Evolutionary conservation across 1,140 invertebrate species (phyloP), one percentile per base, ranked within the genome.

Genomic region (Drosophila varians): DNA sequence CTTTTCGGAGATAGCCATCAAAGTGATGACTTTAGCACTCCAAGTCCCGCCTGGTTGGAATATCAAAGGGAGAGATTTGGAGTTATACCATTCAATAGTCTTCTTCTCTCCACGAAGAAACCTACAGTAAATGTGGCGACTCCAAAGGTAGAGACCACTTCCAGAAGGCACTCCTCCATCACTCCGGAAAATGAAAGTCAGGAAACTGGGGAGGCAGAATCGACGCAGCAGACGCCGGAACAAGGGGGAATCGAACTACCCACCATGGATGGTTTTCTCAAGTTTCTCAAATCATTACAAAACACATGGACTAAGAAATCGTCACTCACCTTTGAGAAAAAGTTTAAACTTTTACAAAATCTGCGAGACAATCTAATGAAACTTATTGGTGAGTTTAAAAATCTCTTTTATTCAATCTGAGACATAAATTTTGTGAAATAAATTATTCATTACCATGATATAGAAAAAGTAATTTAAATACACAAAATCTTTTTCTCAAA

Each of bases 271-370:
- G 88, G 84, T 8, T 91, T 93, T 40, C 40, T 92, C 18, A 92
- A 92, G 19, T 91, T 93, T 46, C 69, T 94, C 3, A 93, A 92
- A 75, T 70, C 89, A 7, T 91, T 94, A 31, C 92, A 93, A 48
- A 91, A 91, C 12, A 92, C 91, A 2, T 92, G 94, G 80, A 90
- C 93, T 3, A 90, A 89, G 48, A 93, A 93, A 42, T 92, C 93
- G 1, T 91, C 92, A 6, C 87, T 92, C 31, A 91, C 89, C 25
- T 90, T 94, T 21, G 92, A 92, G 40, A 92, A 92, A 25, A 94
- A 94, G 91, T 89, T 94, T n/a, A 90, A 91, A 56, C 92, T 93
- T 40, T 89, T 94, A 14, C 91, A 92, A 48, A 79, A 92, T 26
- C 77, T 94, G n/a, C 92, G 92, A 42, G 90, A 93, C 69, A 91